A percentile compares a stretch with the other conserved stretches of the same genome.
phyloP scores from a whole-genome alignment of 2,797 vertebrate species.

The Sebastes hubbsi region DNA sequence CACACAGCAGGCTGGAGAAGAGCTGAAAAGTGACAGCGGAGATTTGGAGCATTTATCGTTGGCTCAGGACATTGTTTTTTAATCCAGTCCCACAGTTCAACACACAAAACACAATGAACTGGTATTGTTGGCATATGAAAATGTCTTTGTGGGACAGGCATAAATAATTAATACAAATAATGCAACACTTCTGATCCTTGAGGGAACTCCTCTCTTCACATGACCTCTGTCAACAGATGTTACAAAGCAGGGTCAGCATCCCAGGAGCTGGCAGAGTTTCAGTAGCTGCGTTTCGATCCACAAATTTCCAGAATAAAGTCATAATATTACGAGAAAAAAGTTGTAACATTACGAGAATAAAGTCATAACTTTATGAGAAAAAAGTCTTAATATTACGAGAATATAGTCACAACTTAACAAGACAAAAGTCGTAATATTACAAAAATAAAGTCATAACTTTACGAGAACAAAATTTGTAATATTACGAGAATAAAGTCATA shows the following conservation, averaged over 20 bases:
- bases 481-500: too few relatives aligned
- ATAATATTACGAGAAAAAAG: too few relatives aligned
- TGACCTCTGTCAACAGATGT: constrained; percentile 24
- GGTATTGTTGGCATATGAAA: not conserved
- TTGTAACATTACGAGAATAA: too few relatives aligned
- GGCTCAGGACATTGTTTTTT: not conserved
- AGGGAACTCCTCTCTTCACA: constrained; percentile 3
- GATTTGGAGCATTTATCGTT: not conserved
- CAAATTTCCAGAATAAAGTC: too few relatives aligned
- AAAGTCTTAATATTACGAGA: too few relatives aligned
- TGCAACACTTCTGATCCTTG: constrained; percentile 3
- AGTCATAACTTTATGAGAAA: too few relatives aligned
- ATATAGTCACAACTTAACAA: too few relatives aligned
- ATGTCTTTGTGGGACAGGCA: not conserved
- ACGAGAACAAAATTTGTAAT: too few relatives aligned
- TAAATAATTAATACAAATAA: constrained; percentile 21
- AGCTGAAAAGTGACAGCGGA: not conserved
- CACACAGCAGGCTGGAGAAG: not conserved
- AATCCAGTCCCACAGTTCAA: not conserved
- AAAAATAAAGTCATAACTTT: too few relatives aligned
- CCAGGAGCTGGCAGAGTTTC: not conserved
- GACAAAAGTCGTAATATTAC: too few relatives aligned
- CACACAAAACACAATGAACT: not conserved
- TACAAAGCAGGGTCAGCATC: constrained; percentile 1
- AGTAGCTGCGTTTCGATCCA: too few relatives aligned